These are phyloP conservation scores for Micronisus gabar DNA, from an alignment of 2,113 vertebrate genomes.

Conservation along the genomic window DNA sequence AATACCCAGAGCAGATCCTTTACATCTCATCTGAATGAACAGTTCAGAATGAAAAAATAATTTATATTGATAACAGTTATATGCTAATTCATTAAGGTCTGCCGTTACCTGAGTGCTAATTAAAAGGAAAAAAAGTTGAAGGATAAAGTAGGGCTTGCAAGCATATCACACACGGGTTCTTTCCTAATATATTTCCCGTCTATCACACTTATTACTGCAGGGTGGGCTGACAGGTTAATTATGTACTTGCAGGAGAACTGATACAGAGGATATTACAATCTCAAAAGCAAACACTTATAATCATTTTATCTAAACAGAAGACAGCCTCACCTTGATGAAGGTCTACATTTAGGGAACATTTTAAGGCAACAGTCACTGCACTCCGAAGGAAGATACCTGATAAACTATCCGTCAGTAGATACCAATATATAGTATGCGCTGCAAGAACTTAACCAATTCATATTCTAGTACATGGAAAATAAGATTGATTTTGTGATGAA, in stretches of 20 bases:
- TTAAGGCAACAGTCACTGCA: not conserved
- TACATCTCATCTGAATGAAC: constrained; percentile 43
- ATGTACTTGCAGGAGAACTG: constrained; percentile 72
- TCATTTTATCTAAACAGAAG: constrained; percentile 75
- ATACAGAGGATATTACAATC: constrained; percentile 75
- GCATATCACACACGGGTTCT: constrained; percentile 62
- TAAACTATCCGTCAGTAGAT: not conserved
- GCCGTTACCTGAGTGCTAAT: constrained; percentile 69
- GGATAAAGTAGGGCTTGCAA: constrained; percentile 68
- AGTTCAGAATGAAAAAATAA: constrained; percentile 55
- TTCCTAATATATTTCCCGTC: constrained; percentile 74
- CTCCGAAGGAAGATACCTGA: not conserved
- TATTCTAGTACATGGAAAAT: not conserved
- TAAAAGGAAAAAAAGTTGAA: constrained; percentile 72
- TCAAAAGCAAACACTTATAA: constrained; percentile 76
- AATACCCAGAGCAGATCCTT: constrained; percentile 8
- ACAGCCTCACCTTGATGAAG: constrained; percentile 72
- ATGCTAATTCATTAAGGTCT: constrained; percentile 71
- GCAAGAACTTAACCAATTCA: not conserved
- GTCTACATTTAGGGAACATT: constrained; percentile 56
- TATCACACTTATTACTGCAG: constrained; percentile 77
- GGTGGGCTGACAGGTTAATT: constrained; percentile 81
- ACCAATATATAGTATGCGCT: not conserved
- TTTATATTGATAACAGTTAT: constrained; percentile 65
- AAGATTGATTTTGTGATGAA: not conserved